A percentile compares a stretch with the other conserved stretches of the same genome.
These are phyloP conservation scores for Drosophila ambigua DNA, from an alignment of 1,140 invertebrate species.

Conservation along the genomic window DNA sequence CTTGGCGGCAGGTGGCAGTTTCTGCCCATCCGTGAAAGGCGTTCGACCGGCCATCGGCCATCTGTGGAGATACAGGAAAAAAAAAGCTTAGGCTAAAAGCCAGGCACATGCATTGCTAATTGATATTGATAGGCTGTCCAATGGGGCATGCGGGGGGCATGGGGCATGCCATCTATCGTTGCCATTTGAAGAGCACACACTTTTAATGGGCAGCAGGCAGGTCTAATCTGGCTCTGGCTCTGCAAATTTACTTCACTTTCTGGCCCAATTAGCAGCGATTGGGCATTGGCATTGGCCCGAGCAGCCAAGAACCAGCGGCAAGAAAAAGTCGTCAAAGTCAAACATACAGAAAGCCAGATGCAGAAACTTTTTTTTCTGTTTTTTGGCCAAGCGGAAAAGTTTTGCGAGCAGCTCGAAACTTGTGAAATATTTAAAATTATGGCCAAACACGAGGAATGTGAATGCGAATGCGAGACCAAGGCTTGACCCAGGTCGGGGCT, in stretches of 20 bases:
- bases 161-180: neutral
- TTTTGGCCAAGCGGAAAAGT: slow-evolving; percentile 25
- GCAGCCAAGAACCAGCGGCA: neutral
- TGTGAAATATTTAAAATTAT: slow-evolving; percentile 65
- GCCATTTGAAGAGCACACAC: neutral
- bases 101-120: no score
- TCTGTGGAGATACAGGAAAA: no score
- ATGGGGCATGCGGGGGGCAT: no score
- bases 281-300: no score
- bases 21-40: no score
- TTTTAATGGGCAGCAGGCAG: slow-evolving; percentile 10
- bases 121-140: no score
- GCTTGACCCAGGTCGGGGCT: slow-evolving; percentile 15
- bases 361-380: slow-evolving; percentile 1
- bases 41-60: no score
- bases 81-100: no score
- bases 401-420: slow-evolving; percentile 37
- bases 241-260: slow-evolving; percentile 27
- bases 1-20: no score
- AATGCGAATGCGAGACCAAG: no score
- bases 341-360: neutral
- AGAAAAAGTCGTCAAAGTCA: slow-evolving; percentile 18
- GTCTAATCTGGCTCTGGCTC: neutral
- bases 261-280: slow-evolving; percentile 30
- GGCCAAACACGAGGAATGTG: neutral